Evolutionary conservation across 2,113 vertebrate species (phyloP).

Genomic region (Etia nguti): DNA sequence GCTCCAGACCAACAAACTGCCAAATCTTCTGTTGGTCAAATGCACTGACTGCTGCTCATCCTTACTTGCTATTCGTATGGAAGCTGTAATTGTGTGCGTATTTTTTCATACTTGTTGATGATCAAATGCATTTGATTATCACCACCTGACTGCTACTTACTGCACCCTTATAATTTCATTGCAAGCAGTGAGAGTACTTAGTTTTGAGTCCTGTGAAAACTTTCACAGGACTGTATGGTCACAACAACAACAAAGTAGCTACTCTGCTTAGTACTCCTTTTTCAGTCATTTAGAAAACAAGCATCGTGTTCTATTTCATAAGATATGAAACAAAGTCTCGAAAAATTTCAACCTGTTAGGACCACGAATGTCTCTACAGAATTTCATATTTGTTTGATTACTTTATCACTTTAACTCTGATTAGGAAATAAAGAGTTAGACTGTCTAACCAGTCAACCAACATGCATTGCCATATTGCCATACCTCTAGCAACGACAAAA

Average conservation of each 20-base stretch:
- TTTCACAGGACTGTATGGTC: not conserved
- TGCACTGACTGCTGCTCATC: not conserved
- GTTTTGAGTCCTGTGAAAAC: not conserved
- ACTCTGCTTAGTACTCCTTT: not conserved
- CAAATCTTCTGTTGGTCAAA: not conserved
- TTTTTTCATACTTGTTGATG: not conserved
- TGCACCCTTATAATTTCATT: not conserved
- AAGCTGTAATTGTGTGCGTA: not conserved
- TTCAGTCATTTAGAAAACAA: not conserved
- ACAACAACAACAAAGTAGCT: not conserved
- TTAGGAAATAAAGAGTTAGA: not conserved
- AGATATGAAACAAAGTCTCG: not conserved
- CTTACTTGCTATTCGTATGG: not conserved
- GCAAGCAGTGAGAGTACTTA: not conserved
- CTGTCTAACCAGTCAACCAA: not conserved
- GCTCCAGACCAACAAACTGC: not conserved
- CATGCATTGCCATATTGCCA: not conserved
- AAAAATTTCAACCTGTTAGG: not conserved
- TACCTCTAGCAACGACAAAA: not conserved
- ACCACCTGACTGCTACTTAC: too few species aligned
- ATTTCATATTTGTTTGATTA: not conserved
- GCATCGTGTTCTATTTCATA: not conserved
- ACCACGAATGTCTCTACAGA: not conserved
- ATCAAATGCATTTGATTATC: not conserved
- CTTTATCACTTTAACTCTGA: not conserved